Evolutionary conservation across 2,888 invertebrate genomes (phyloP).

Genomic region (Aleiodes testaceus): DNA sequence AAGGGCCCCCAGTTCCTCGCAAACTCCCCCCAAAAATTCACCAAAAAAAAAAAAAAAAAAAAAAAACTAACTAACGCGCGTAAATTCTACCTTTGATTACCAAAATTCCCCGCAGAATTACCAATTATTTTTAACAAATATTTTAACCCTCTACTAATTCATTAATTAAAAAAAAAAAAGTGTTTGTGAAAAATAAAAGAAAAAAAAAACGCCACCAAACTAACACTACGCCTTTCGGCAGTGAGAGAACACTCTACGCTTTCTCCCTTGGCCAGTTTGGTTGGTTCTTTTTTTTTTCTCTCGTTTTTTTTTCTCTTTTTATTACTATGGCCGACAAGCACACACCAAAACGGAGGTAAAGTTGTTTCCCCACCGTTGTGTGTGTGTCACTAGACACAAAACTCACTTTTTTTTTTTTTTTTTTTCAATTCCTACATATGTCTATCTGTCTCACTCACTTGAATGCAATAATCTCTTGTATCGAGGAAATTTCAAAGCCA

Average conservation of each 20-base stretch:
- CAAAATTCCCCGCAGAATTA: no score
- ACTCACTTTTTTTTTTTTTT: conserved; percentile 36
- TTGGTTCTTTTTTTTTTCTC: conserved; percentile 53
- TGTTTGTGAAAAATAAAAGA: conserved; percentile 25
- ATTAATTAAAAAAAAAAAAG: neutral
- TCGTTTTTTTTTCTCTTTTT: neutral
- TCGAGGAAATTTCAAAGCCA: no score
- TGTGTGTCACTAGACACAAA: conserved; percentile 33
- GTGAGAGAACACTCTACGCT: conserved; percentile 61
- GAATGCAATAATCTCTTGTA: neutral
- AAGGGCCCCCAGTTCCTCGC: conserved; percentile 58
- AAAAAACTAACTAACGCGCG: conserved; percentile 3
- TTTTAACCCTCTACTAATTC: neutral
- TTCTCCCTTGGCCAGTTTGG: conserved; percentile 67
- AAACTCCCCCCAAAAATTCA: conserved; percentile 50
- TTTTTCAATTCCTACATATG: no score
- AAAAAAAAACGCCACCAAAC: conserved; percentile 59
- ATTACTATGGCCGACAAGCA: conserved; percentile 68
- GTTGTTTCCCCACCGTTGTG: conserved; percentile 40
- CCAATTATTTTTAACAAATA: no score
- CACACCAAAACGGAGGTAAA: conserved; percentile 26
- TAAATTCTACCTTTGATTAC: neutral
- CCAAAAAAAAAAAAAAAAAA: conserved; percentile 24
- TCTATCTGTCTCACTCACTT: neutral
- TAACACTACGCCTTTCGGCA: conserved; percentile 69